These are phyloP conservation scores for Chionis minor DNA, from an alignment of 2,113 vertebrate genomes.

Conservation along the genomic window DNA sequence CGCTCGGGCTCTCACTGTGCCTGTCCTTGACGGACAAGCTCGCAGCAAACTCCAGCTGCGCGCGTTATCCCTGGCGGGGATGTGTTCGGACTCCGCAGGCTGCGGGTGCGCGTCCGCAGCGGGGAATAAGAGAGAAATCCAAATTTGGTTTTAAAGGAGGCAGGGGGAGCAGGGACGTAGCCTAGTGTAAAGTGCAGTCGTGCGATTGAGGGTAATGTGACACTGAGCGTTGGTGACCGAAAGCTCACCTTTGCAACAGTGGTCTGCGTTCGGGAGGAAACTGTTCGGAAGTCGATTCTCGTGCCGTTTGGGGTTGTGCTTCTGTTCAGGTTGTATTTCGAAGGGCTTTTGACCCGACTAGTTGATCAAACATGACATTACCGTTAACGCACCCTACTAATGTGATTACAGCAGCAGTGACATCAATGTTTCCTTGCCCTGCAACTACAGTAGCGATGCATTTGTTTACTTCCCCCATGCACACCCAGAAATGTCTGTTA, in stretches of 20 bases:
- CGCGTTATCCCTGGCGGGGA: background rate
- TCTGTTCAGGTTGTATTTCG: background rate
- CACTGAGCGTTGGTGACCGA: background rate
- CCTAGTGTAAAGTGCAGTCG: background rate
- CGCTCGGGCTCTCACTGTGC: background rate
- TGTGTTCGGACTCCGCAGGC: background rate
- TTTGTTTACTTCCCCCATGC: conserved; percentile 40
- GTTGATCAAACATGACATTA: conserved; percentile 49
- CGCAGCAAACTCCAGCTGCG: background rate
- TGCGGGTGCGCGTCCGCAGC: background rate
- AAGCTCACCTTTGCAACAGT: background rate
- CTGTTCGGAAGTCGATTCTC: background rate
- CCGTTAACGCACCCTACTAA: background rate
- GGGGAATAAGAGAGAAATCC: background rate
- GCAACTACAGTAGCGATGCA: conserved; percentile 37
- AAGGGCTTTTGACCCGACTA: background rate
- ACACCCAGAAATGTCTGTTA: conserved; percentile 29
- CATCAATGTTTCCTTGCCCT: conserved; percentile 55
- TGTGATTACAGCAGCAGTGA: conserved; percentile 44
- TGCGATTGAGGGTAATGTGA: background rate
- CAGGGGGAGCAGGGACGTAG: background rate
- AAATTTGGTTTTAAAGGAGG: background rate
- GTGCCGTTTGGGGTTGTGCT: background rate
- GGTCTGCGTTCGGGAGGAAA: background rate
- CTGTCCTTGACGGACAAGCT: conserved; percentile 5